Conservation (phyloP, 2,797 vertebrate species). For the Xyrichtys novacula region DNA sequence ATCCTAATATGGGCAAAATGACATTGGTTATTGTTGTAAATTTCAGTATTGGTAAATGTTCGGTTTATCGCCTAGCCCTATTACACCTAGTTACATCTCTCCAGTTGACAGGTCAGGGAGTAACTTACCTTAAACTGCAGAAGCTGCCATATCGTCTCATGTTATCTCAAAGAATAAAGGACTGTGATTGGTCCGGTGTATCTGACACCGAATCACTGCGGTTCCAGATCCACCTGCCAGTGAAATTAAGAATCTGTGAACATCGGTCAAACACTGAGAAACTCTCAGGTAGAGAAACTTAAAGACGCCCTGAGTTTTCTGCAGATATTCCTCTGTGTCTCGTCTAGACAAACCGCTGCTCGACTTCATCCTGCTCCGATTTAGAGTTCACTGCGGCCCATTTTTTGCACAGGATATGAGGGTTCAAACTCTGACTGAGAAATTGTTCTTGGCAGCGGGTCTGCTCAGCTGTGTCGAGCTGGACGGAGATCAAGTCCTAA, state of each 20-base stretch:
- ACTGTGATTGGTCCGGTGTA: too few species aligned
- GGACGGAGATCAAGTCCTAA: conserved; percentile 52
- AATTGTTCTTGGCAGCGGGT: conserved; percentile 49
- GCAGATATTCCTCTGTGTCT: conserved; percentile 50
- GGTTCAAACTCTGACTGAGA: conserved; percentile 44
- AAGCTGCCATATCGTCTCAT: too few species aligned
- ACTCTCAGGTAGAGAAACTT: conserved; percentile 16
- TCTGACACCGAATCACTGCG: too few species aligned
- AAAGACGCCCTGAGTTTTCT: conserved; percentile 36
- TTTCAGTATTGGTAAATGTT: too few species aligned
- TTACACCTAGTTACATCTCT: too few species aligned
- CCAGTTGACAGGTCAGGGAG: too few species aligned
- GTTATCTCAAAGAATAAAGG: too few species aligned
- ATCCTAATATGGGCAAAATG: too few species aligned
- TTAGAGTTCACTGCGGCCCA: conserved; percentile 28
- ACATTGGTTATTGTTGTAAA: too few species aligned
- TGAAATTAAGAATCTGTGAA: background rate
- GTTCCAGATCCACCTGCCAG: too few species aligned
- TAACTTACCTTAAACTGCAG: too few species aligned
- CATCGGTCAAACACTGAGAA: conserved; percentile 16
- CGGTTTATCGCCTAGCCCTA: too few species aligned
- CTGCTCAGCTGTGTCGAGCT: conserved; percentile 63
- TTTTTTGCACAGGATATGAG: conserved; percentile 50
- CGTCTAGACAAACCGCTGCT: conserved; percentile 56
- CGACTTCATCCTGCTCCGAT: conserved; percentile 43